Percentiles rank a stretch among this genome's conserved stretches.
Evolutionary conservation across 30 jellyfish, hydroid and myxozoan species (phyloP).

Genomic region (Hydractinia symbiolongicarpus): DNA sequence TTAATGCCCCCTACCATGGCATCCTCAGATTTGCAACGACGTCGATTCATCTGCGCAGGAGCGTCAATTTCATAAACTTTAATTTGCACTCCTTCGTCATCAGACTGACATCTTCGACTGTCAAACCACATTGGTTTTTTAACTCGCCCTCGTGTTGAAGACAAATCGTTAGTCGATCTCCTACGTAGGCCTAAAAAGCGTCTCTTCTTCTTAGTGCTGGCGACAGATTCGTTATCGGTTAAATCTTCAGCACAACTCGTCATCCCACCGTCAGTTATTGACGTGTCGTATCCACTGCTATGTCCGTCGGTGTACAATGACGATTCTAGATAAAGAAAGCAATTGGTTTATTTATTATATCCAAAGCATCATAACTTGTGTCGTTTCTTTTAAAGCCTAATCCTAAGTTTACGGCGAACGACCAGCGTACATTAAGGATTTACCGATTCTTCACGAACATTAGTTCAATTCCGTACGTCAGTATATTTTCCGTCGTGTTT

Average conservation of each 20-base stretch:
- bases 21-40: conserved; percentile 17
- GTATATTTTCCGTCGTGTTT: too few relatives aligned
- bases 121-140: conserved; percentile 89
- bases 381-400: too few relatives aligned
- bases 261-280: conserved; percentile 87
- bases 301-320: conserved; percentile 44
- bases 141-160: conserved; percentile 70
- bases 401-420: too few relatives aligned
- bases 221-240: conserved; percentile 25
- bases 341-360: too few relatives aligned
- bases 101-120: conserved; percentile 55
- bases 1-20: conserved; percentile 1
- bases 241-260: conserved; percentile 49
- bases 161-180: conserved; percentile 73
- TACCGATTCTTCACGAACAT: too few relatives aligned
- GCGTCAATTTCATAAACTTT: conserved; percentile 87
- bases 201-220: conserved; percentile 22
- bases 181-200: conserved; percentile 72
- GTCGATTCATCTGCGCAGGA: conserved; percentile 17
- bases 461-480: too few relatives aligned
- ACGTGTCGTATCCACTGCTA: conserved; percentile 95
- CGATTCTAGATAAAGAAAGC: not conserved
- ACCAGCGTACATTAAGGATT: too few relatives aligned
- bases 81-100: conserved; percentile 71
- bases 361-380: too few relatives aligned